phyloP scores from a whole-genome alignment of 2,888 invertebrate genomes.

The Gymnosoma rotundatum region DNA sequence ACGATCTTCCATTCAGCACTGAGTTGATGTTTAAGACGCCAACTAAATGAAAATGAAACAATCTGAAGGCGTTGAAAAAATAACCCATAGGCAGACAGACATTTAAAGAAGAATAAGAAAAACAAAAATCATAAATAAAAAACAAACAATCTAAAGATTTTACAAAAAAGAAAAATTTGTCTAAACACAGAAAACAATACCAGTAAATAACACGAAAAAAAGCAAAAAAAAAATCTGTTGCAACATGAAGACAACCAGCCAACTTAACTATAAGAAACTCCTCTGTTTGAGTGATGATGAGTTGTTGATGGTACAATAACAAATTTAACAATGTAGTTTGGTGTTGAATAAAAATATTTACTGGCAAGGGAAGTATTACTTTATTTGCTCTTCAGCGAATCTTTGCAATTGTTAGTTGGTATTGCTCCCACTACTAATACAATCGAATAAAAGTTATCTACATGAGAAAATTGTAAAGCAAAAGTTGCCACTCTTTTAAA shows the following conservation, averaged over 20 bases:
- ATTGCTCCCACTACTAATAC: no score
- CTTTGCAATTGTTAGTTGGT: no score
- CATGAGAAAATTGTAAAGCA: no score
- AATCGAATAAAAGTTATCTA: no score
- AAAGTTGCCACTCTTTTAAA: no score
- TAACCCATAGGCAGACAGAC: conserved; percentile 55
- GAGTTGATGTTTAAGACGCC: conserved; percentile 60
- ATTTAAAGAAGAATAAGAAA: conserved; percentile 29
- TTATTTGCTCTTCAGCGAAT: no score
- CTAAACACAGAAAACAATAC: conserved; percentile 2
- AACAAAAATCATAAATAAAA: conserved; percentile 43
- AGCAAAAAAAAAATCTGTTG: conserved; percentile 40
- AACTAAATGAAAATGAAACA: conserved; percentile 65
- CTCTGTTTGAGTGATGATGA: conserved; percentile 49
- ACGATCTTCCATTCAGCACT: conserved; percentile 35
- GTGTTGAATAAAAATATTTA: conserved; percentile 12
- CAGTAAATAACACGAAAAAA: not conserved
- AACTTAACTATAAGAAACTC: conserved; percentile 54
- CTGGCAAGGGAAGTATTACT: no score
- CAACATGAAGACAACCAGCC: conserved; percentile 49
- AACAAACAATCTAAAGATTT: conserved; percentile 14
- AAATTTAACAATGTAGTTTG: no score
- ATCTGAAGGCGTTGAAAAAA: conserved; percentile 66
- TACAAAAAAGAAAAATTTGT: conserved; percentile 24
- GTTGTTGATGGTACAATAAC: conserved; percentile 15